A percentile compares a stretch with the other conserved stretches of the same genome.
Conservation (phyloP, 2,797 vertebrate genomes). For the Hapalemur alaotrensis region DNA sequence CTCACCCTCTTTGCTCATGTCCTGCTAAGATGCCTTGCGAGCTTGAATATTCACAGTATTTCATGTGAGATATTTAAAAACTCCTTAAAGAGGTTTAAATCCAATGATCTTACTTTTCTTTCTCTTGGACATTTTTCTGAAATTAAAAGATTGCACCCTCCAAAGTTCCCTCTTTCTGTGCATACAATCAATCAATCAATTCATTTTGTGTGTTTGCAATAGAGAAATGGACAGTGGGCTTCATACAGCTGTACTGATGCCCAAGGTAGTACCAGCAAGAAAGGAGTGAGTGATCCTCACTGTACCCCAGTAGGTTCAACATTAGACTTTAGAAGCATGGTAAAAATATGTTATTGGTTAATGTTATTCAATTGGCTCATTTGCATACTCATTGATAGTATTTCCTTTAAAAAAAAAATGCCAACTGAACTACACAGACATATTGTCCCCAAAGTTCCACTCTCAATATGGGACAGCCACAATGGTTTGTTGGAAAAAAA, state of each 20-base stretch:
- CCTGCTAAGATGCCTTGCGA: background rate
- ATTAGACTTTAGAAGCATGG: background rate
- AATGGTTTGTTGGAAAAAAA: background rate
- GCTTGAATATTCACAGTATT: background rate
- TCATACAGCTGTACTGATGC: background rate
- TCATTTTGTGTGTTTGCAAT: background rate
- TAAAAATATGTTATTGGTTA: background rate
- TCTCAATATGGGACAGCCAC: background rate
- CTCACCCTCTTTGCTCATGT: background rate
- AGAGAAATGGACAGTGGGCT: background rate
- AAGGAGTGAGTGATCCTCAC: background rate
- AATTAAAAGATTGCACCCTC: background rate
- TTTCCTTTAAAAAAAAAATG: slow-evolving; percentile 15
- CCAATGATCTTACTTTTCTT: background rate
- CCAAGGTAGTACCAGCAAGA: background rate
- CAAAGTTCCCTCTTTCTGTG: background rate
- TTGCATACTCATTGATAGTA: background rate
- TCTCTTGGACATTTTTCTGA: background rate
- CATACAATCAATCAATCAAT: background rate
- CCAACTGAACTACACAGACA: background rate
- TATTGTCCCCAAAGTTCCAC: background rate
- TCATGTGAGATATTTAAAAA: background rate
- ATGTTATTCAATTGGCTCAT: background rate
- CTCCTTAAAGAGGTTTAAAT: background rate
- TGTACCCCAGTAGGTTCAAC: background rate